A percentile compares a stretch with the other conserved stretches of the same genome.
phyloP scores from a whole-genome alignment of 1,140 invertebrate species.

The Neodiprion fabricii region DNA sequence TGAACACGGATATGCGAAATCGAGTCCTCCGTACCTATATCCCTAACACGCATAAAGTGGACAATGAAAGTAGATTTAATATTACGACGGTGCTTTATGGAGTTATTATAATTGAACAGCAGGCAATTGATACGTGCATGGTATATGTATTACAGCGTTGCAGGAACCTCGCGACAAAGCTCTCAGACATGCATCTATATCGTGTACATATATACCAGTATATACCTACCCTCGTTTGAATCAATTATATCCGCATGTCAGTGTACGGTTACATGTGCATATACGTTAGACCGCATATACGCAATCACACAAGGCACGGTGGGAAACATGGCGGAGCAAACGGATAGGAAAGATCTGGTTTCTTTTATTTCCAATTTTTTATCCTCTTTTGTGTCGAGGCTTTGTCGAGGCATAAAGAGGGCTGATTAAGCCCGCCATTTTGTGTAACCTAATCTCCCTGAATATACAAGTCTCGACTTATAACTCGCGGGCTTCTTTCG shows the following conservation, averaged over 20 bases:
- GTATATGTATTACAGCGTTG: neutral
- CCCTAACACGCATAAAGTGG: too few species aligned
- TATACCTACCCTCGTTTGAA: too few species aligned
- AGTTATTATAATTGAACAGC: neutral
- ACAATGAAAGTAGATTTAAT: too few species aligned
- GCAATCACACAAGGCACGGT: neutral
- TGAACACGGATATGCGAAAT: too few species aligned
- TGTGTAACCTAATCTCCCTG: slow-evolving; percentile 23
- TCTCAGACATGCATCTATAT: too few species aligned
- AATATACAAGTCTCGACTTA: too few species aligned
- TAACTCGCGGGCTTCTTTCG: too few species aligned
- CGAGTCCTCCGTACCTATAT: too few species aligned
- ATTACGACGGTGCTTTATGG: neutral
- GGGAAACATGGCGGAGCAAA: neutral
- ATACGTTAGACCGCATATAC: neutral
- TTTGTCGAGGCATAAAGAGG: neutral
- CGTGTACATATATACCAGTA: too few species aligned
- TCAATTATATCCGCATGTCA: too few species aligned
- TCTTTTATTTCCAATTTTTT: neutral
- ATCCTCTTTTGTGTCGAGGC: neutral
- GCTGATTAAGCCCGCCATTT: slow-evolving; percentile 20
- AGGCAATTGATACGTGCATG: neutral
- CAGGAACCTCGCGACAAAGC: neutral
- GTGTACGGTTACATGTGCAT: neutral
- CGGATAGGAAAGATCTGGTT: neutral